Evolutionary conservation across 2,113 vertebrate genomes (phyloP), one percentile per base, ranked within the genome.

Genomic region (Notarius lentiginosus): DNA sequence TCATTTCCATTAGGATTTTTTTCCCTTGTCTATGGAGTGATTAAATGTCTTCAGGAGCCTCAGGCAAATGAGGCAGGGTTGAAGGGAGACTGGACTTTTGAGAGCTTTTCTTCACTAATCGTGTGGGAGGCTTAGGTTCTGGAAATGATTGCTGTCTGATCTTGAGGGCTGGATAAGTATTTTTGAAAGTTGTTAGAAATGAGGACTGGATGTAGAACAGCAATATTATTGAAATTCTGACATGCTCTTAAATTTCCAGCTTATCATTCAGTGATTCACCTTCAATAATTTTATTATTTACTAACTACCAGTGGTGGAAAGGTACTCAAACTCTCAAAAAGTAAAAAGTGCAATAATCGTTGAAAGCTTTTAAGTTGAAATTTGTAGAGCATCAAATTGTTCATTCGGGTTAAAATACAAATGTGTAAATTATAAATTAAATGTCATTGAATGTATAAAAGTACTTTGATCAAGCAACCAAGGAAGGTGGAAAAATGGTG

Each of bases 11-110:
- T 81, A 81, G 30, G 56, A 18, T 61, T 53, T 34, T 49, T 41
- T 58, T 5, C 41, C 68, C 30, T 68, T 72, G 77, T 66, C 24
- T 79, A 12, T n/a, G 34, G 70, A 89, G 85, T 66, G 82, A 86
- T 84, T 87, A 89, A 86, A 84, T 89, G 85, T 89, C 82, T 61
- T 80, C 63, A 24, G 51, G n/a, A 84, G 79, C 85, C 24, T n/a
- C 70, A 76, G 68, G 83, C 82, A 80, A 84, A 82, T 34, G 58
- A 51, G 86, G 66, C 75, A 55, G 49, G 49, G 82, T 24, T 87
- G 85, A 56, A 82, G 61, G 73, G 22, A 72, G 60, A 22, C 65
- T 61, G 51, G 75, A 75, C 60, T 75, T 79, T 81, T 81, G 41
- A 88, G 77, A 82, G 58, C 88, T 81, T 77, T 84, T 34, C n/a